phyloP scores from a whole-genome alignment of 2,888 invertebrate species.

The Acanthosepion pharaonis region DNA sequence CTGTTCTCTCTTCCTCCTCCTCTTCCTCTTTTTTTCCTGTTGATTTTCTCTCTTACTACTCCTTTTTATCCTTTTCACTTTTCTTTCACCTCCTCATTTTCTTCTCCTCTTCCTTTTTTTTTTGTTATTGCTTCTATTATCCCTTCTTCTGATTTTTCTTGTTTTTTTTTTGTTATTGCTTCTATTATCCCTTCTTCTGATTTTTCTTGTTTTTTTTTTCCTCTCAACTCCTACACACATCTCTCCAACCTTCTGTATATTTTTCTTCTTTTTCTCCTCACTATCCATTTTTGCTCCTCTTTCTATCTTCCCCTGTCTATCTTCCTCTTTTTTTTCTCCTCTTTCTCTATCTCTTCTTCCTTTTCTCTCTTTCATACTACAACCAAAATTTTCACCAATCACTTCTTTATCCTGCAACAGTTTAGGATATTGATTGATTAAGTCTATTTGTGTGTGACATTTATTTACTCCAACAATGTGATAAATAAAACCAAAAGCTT shows the following conservation, averaged over 20 bases:
- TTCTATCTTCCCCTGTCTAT: not conserved
- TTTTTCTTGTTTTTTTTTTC: no score
- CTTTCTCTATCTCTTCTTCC: not conserved
- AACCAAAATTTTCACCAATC: not conserved
- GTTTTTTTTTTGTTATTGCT: not conserved
- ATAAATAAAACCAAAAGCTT: constrained; percentile 2
- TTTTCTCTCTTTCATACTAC: no score
- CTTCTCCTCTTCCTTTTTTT: not conserved
- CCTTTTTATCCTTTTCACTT: not conserved
- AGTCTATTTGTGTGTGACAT: constrained; percentile 33
- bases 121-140: not conserved
- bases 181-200: not conserved
- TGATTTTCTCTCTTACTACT: not conserved
- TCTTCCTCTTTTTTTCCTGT: not conserved
- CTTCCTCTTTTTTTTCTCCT: not conserved
- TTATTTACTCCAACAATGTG: constrained; percentile 33
- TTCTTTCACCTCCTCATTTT: not conserved
- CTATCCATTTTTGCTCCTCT: not conserved
- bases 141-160: no score
- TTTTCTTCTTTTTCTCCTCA: not conserved
- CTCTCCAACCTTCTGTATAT: no score
- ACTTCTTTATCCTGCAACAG: constrained; percentile 8
- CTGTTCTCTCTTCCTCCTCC: not conserved
- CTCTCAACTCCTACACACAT: not conserved
- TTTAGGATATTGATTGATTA: constrained; percentile 18